Percentiles rank a stretch among this genome's conserved stretches.
These are phyloP conservation scores for Podotricha telesiphe DNA, from an alignment of 2,888 invertebrate species.

Conservation along the genomic window DNA sequence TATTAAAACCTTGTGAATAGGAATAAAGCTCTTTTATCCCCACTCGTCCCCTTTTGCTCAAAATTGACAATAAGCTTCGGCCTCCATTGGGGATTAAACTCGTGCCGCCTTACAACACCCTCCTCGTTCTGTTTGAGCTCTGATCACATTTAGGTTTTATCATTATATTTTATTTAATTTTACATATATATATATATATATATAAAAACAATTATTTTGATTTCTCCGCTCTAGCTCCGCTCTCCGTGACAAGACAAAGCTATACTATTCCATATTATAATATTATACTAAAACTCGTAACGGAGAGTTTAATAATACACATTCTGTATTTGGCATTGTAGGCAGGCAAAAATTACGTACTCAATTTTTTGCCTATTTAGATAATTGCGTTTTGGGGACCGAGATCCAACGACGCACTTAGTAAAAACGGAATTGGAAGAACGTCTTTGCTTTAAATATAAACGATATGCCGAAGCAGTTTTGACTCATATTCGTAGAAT, in stretches of 20 bases:
- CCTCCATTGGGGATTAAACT: slow-evolving; percentile 43
- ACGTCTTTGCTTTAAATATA: neutral
- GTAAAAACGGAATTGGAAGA: neutral
- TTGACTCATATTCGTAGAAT: neutral
- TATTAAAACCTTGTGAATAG: slow-evolving; percentile 42
- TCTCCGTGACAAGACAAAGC: too few relatives aligned
- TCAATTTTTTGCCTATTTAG: neutral
- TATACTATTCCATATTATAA: too few relatives aligned
- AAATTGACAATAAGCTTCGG: slow-evolving; percentile 36
- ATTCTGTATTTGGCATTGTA: neutral
- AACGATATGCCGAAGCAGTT: neutral
- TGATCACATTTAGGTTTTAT: slow-evolving; percentile 20
- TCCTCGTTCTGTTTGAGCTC: slow-evolving; percentile 4
- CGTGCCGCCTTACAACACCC: slow-evolving; percentile 23
- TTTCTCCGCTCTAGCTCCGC: too few relatives aligned
- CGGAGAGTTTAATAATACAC: too few relatives aligned
- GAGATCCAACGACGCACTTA: neutral
- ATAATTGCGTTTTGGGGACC: neutral
- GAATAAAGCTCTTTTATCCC: slow-evolving; percentile 33
- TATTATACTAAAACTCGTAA: too few relatives aligned
- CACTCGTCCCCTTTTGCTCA: slow-evolving; percentile 39
- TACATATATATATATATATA: neutral
- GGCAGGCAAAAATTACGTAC: neutral
- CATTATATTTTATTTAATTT: neutral
- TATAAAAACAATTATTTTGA: neutral